Evolutionary conservation across 2,113 vertebrate species (phyloP).

Genomic region (Datnioides undecimradiatus): DNA sequence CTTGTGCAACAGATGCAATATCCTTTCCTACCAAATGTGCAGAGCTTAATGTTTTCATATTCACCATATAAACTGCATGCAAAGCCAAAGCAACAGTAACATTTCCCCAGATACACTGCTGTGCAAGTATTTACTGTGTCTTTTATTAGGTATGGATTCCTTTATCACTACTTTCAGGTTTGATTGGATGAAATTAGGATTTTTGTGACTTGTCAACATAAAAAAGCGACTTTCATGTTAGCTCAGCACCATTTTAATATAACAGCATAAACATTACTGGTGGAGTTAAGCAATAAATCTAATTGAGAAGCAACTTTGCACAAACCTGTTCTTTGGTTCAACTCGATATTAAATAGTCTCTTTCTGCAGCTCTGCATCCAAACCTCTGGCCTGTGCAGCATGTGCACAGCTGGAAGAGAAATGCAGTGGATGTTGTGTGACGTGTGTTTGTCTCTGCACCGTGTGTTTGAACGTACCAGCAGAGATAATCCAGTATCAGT

Average conservation of each 20-base stretch:
- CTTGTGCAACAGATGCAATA: not conserved
- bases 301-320: not conserved
- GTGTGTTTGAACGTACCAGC: not conserved
- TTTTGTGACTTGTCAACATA: not conserved
- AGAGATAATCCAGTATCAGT: constrained; percentile 24
- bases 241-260: not conserved
- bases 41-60: not conserved
- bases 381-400: not conserved
- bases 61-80: not conserved
- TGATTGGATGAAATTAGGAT: not conserved
- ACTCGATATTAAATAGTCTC: not conserved
- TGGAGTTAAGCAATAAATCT: not conserved
- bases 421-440: not conserved
- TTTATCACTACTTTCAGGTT: not conserved
- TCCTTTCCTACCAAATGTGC: not conserved
- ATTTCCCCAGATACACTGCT: not conserved
- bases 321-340: not conserved
- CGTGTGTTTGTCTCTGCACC: not conserved
- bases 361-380: not conserved
- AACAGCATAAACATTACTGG: not conserved
- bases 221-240: not conserved
- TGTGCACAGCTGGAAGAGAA: not conserved
- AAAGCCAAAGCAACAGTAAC: not conserved
- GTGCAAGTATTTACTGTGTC: not conserved
- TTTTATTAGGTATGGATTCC: too few relatives aligned